Evolutionary conservation across 2,113 vertebrate species (phyloP).

Genomic region (Hydrolagus affinis): DNA sequence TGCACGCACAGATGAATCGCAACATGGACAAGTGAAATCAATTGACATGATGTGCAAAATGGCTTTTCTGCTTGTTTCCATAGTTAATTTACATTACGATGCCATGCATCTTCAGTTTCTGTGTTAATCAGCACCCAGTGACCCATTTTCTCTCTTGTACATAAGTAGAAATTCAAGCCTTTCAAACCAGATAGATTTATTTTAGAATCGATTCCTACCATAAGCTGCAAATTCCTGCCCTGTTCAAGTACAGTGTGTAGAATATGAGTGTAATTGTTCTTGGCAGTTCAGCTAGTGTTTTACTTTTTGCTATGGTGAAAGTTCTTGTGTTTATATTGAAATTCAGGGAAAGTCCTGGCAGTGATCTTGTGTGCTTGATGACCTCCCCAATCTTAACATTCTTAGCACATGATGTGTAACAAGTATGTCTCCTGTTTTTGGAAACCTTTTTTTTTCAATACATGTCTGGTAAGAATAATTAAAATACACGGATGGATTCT

Average conservation of each 20-base stretch:
- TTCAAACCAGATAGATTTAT: background rate
- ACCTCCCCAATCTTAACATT: background rate
- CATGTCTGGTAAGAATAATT: background rate
- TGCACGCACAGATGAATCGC: background rate
- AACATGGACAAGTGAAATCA: background rate
- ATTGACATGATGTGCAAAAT: background rate
- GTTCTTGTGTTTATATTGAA: background rate
- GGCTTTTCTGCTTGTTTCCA: background rate
- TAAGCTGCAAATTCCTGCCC: background rate
- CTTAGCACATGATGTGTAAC: background rate
- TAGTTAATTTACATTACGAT: background rate
- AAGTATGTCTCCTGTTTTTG: background rate
- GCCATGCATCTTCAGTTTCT: background rate
- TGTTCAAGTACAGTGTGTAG: background rate
- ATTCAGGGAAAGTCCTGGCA: background rate
- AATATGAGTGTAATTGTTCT: background rate
- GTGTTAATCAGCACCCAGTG: background rate
- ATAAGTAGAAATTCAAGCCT: too few species aligned
- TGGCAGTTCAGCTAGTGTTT: too few species aligned
- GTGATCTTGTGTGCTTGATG: too few species aligned
- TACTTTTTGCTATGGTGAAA: background rate
- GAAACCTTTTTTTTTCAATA: background rate
- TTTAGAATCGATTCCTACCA: background rate
- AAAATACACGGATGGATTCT: background rate
- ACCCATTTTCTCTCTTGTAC: too few species aligned